These are phyloP conservation scores for Sturmia bella DNA, from an alignment of 2,888 invertebrate genomes.

Conservation along the genomic window DNA sequence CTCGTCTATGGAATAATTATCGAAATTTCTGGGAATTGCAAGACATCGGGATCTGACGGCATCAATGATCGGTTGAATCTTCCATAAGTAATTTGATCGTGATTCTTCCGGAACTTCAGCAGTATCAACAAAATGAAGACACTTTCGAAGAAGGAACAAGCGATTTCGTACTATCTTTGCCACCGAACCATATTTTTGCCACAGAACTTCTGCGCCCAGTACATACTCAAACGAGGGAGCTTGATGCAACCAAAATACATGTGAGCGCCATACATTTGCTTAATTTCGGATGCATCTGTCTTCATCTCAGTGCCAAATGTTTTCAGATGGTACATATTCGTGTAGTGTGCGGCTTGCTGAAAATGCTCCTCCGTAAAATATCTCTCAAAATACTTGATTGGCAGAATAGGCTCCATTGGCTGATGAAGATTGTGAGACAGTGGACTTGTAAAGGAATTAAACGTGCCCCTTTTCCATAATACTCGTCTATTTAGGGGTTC, in stretches of 20 bases:
- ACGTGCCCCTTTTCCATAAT: slow-evolving; percentile 31
- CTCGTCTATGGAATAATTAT: no score
- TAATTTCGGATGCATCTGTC: slow-evolving; percentile 34
- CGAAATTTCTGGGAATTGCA: no score
- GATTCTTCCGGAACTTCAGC: no score
- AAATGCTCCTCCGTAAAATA: slow-evolving; percentile 35
- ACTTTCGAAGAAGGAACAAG: slow-evolving; percentile 15
- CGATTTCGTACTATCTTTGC: slow-evolving; percentile 35
- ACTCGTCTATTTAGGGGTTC: slow-evolving; percentile 11
- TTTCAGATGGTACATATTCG: slow-evolving; percentile 41
- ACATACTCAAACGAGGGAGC: no score
- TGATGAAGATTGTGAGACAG: background rate
- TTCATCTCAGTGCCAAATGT: no score
- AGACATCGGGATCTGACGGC: no score
- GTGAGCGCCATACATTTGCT: slow-evolving; percentile 11
- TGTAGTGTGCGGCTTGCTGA: slow-evolving; percentile 32
- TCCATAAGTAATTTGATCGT: no score
- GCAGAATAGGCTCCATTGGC: slow-evolving; percentile 5
- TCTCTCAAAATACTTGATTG: slow-evolving; percentile 22
- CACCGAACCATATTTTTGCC: slow-evolving; percentile 28
- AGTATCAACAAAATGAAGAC: no score
- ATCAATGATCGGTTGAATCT: no score
- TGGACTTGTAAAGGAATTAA: slow-evolving; percentile 11
- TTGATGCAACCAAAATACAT: slow-evolving; percentile 9
- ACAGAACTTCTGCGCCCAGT: slow-evolving; percentile 41